These are phyloP conservation scores for Aradophagus sp. DNA, from an alignment of 1,140 invertebrate genomes.

Conservation along the genomic window DNA sequence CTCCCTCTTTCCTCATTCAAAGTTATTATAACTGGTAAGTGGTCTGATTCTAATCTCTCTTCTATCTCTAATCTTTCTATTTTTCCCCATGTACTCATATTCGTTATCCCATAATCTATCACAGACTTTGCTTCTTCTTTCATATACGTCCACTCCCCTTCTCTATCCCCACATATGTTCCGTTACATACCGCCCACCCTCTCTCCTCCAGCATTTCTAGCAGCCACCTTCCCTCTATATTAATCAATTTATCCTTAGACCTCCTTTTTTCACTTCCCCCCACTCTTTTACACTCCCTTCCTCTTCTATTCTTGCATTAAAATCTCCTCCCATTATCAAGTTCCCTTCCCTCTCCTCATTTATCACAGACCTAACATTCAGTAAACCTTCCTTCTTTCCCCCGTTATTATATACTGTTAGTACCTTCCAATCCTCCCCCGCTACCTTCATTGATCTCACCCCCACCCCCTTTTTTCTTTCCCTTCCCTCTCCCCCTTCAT, in stretches of 20 bases:
- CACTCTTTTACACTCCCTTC: not conserved
- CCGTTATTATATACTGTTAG: slow-evolving; percentile 3
- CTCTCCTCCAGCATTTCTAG: not conserved
- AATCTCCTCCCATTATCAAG: slow-evolving; percentile 10
- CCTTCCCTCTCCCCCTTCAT: not conserved
- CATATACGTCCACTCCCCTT: not conserved
- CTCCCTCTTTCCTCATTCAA: not conserved
- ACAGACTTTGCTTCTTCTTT: not conserved
- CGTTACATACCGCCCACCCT: slow-evolving; percentile 1
- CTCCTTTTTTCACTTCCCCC: not conserved
- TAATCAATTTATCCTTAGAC: not conserved
- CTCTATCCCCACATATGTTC: slow-evolving; percentile 2
- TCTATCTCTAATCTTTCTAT: not conserved
- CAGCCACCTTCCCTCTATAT: slow-evolving; percentile 1
- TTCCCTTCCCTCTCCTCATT: not conserved
- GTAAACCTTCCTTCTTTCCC: not conserved
- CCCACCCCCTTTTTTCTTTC: not conserved
- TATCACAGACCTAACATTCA: not conserved
- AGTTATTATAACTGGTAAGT: not conserved
- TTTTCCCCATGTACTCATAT: not conserved
- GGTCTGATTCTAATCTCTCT: not conserved
- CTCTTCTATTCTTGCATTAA: not conserved
- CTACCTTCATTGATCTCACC: not conserved
- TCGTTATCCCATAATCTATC: slow-evolving; percentile 4
- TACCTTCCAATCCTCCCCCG: not conserved